Evolutionary conservation across 2,797 vertebrate species (phyloP).

Genomic region (Scleropages formosus): DNA sequence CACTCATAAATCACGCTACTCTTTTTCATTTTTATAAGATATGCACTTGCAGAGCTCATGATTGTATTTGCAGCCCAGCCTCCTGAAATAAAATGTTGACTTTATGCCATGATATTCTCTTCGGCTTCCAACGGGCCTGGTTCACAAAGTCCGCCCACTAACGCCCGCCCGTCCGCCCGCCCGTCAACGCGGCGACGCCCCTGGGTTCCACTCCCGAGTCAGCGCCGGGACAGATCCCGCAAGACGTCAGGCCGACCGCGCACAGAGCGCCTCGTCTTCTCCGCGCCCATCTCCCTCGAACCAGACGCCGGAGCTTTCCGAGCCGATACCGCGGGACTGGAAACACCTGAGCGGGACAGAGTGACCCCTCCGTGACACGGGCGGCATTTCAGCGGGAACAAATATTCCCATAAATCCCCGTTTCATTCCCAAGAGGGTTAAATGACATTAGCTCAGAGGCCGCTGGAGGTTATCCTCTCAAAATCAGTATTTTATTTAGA

Average conservation of each 20-base stretch:
- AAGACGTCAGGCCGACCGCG: background rate
- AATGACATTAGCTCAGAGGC: constrained; percentile 9
- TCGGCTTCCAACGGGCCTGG: too few species aligned
- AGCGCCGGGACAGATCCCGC: background rate
- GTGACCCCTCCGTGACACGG: background rate
- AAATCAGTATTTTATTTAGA: constrained; percentile 10
- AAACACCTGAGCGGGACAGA: background rate
- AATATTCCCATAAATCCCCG: background rate
- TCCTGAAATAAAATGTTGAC: background rate
- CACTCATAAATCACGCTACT: background rate
- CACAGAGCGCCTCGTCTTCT: background rate
- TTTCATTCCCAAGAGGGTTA: background rate
- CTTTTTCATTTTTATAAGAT: background rate
- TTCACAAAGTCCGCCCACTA: background rate
- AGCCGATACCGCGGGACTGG: background rate
- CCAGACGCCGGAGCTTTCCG: background rate
- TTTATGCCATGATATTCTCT: background rate
- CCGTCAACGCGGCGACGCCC: background rate
- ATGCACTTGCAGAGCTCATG: background rate
- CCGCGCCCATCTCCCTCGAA: background rate
- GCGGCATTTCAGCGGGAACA: constrained; percentile 1
- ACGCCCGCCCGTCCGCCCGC: background rate
- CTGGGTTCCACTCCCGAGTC: background rate
- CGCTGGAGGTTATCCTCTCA: background rate
- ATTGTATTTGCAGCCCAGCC: background rate